Percentiles rank a stretch among this genome's conserved stretches.
Conservation (phyloP, 2,888 invertebrate genomes). For the Apotomis betuletana region DNA sequence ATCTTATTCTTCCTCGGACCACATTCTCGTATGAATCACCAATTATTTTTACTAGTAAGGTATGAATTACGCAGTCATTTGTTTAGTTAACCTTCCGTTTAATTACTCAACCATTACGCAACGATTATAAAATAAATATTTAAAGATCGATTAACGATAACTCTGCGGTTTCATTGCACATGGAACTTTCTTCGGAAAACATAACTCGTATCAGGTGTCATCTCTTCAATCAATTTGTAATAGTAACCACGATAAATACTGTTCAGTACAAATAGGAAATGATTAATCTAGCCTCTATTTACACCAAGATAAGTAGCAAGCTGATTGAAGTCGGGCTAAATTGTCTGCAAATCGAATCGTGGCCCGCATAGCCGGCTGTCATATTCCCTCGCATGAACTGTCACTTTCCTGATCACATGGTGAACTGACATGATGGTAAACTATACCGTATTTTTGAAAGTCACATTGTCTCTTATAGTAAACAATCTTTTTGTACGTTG, state of each 20-base stretch:
- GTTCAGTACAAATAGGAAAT: constrained; percentile 13
- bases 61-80: constrained; percentile 12
- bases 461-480: constrained; percentile 38
- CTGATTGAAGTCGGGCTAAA: neutral
- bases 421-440: constrained; percentile 55
- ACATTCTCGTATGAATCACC: constrained; percentile 6
- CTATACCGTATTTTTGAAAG: constrained; percentile 54
- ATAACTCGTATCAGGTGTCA: constrained; percentile 53
- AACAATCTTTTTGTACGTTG: neutral
- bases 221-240: constrained; percentile 53
- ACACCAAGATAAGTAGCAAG: constrained; percentile 36
- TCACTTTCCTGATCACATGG: constrained; percentile 56
- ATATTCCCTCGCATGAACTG: constrained; percentile 52
- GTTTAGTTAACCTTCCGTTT: constrained; percentile 24
- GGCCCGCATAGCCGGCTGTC: constrained; percentile 46
- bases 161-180: constrained; percentile 42
- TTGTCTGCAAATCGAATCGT: constrained; percentile 30
- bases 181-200: constrained; percentile 45
- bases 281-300: constrained; percentile 41
- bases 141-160: constrained; percentile 46
- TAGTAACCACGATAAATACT: constrained; percentile 38
- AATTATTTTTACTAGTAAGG: constrained; percentile 4
- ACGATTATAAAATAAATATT: constrained; percentile 43
- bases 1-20: neutral
- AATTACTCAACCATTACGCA: constrained; percentile 39